Percentiles rank a stretch among this genome's conserved stretches.
Evolutionary conservation across 2,888 invertebrate genomes (phyloP).

Genomic region (Xestia sexstrigata): DNA sequence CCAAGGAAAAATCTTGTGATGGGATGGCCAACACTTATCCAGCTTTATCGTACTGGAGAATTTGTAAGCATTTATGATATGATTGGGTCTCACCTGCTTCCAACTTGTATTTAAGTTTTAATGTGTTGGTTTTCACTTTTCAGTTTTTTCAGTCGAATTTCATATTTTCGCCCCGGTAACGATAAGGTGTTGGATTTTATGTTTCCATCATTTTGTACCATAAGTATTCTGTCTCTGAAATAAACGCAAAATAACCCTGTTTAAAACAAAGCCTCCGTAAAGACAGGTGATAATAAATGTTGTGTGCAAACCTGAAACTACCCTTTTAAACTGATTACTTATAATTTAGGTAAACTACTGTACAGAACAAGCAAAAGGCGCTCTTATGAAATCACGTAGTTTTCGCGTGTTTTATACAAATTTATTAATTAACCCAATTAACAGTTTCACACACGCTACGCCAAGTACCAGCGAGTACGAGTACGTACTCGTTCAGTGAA

Average conservation of each 20-base stretch:
- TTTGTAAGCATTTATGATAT: no score
- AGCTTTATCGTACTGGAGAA: background rate
- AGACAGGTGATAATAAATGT: background rate
- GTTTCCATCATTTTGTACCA: background rate
- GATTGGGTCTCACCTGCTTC: background rate
- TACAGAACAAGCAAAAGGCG: constrained; percentile 6
- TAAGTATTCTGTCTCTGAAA: background rate
- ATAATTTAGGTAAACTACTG: constrained; percentile 27
- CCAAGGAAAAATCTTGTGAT: background rate
- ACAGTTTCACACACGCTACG: constrained; percentile 57
- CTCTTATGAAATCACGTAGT: constrained; percentile 44
- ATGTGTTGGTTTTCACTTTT: background rate
- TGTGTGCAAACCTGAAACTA: background rate
- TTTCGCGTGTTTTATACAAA: constrained; percentile 62
- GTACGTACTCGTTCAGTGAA: constrained; percentile 36
- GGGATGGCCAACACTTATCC: background rate
- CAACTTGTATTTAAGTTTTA: background rate
- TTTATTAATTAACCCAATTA: constrained; percentile 67
- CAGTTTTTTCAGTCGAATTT: background rate
- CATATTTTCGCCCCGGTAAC: background rate
- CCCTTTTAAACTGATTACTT: constrained; percentile 12
- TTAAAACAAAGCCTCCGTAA: background rate
- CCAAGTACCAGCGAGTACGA: constrained; percentile 22
- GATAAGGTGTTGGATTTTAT: background rate
- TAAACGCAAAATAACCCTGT: background rate